Evolutionary conservation across 2,888 invertebrate genomes (phyloP).

Genomic region (Chloromyia formosa): DNA sequence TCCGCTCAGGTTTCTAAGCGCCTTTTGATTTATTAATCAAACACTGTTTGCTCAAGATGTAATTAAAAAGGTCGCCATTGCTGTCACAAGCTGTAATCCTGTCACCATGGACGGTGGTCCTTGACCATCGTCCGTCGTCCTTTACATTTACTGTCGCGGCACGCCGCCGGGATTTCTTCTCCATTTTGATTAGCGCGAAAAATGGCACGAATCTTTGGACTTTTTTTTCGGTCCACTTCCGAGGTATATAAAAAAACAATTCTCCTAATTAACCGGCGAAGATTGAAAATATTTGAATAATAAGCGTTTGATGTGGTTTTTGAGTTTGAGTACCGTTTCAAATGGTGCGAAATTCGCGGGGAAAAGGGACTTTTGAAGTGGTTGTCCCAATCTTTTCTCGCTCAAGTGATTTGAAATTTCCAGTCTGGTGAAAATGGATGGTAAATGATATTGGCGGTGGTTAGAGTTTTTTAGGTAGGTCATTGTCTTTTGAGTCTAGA

Average conservation of each 20-base stretch:
- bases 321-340: too few relatives aligned
- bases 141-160: not conserved
- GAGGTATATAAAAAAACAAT: conserved; percentile 27
- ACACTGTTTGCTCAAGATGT: conserved; percentile 46
- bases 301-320: conserved; percentile 29
- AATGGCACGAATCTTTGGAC: not conserved
- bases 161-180: not conserved
- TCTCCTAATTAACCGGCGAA: conserved; percentile 34
- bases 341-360: too few relatives aligned
- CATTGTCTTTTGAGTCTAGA: too few relatives aligned
- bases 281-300: conserved; percentile 39
- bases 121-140: not conserved
- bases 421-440: too few relatives aligned
- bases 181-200: conserved; percentile 1
- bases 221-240: not conserved
- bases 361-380: too few relatives aligned
- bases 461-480: too few relatives aligned
- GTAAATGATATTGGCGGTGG: too few relatives aligned
- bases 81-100: not conserved
- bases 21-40: conserved; percentile 49
- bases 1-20: conserved; percentile 42
- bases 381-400: too few relatives aligned
- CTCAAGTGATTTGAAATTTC: too few relatives aligned
- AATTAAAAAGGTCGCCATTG: conserved; percentile 44
- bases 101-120: not conserved